These are phyloP conservation scores for Python bivittatus DNA, from an alignment of 2,113 vertebrate species.

Conservation along the genomic window DNA sequence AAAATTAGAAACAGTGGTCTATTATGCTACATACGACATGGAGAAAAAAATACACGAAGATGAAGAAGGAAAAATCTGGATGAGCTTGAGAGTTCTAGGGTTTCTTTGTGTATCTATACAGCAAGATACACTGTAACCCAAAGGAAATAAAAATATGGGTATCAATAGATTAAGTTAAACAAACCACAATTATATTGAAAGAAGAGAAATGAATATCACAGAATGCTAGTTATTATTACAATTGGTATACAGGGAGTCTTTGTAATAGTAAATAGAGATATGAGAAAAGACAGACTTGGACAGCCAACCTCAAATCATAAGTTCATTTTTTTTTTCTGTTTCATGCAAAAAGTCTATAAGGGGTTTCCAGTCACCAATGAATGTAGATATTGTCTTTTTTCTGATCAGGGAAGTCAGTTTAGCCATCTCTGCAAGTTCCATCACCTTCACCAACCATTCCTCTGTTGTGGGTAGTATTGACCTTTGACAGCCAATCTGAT, in stretches of 20 bases:
- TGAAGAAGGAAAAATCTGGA: background rate
- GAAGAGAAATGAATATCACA: background rate
- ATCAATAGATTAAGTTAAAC: background rate
- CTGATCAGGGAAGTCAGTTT: no score
- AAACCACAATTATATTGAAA: background rate
- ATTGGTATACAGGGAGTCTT: background rate
- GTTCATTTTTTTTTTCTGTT: no score
- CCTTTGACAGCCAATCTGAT: background rate
- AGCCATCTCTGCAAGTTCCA: no score
- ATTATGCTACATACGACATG: conserved; percentile 18
- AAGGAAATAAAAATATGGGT: background rate
- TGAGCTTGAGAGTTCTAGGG: conserved; percentile 9
- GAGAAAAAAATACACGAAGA: background rate
- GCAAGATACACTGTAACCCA: conserved; percentile 4
- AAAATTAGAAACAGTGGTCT: conserved; percentile 31
- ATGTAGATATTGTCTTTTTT: no score
- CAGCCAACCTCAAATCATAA: no score
- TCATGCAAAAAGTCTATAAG: no score
- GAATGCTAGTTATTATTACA: background rate
- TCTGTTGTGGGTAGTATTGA: no score
- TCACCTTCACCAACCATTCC: no score
- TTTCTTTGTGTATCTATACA: background rate
- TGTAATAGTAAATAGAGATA: background rate
- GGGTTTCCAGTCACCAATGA: no score
- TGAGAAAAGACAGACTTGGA: background rate